Evolutionary conservation across 2,888 invertebrate species (phyloP), one percentile per base, ranked within the genome.

Genomic region (Metellina segmentata): DNA sequence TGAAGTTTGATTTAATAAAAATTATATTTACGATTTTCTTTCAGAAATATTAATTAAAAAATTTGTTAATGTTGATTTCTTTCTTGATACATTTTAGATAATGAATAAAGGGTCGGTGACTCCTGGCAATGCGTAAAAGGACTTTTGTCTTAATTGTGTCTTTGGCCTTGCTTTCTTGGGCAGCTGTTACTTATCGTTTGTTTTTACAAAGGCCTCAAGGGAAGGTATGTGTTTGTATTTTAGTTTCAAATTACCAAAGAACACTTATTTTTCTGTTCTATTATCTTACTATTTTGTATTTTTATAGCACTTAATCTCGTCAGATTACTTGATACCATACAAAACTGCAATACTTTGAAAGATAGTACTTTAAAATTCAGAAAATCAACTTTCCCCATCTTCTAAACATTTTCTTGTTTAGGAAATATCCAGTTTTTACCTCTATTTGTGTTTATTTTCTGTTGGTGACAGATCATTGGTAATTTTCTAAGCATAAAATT

Each of bases 151-250:
- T 93, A 81, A 93, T 93, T 81, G 93, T 93, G 79, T 93, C 92
- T 75, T 87, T 94, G 90, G 93, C 95, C 93, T 94, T 96, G 94
- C 95, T 96, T 94, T 94, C 96, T 94, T 96, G 96, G 96, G 95
- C 95, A 94, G 95, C 95, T 88, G 95, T 96, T 93, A 95, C 96
- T 92, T 96, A 96, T 94, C 95, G 96, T 94, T 95, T 96, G 51
- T 93, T 93, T 89, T 92, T 93, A 52, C 93, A 93, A 89, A 93
- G 93, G 90, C 93, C 93, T 82, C 93, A 90, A 85, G 91, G 92
- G 81, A 93, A 93, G 91, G 93, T 93, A 91, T 20, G 85, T 13
- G 51, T 9, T 48, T 51, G 4, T 20, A 48, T 53, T 82, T 49
- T n/a, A 74, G 7, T n/a, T 9, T 74, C 20, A 74, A 34, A 34